These are phyloP conservation scores for Elgaria multicarinata DNA, from an alignment of 2,113 vertebrate species.

Conservation along the genomic window DNA sequence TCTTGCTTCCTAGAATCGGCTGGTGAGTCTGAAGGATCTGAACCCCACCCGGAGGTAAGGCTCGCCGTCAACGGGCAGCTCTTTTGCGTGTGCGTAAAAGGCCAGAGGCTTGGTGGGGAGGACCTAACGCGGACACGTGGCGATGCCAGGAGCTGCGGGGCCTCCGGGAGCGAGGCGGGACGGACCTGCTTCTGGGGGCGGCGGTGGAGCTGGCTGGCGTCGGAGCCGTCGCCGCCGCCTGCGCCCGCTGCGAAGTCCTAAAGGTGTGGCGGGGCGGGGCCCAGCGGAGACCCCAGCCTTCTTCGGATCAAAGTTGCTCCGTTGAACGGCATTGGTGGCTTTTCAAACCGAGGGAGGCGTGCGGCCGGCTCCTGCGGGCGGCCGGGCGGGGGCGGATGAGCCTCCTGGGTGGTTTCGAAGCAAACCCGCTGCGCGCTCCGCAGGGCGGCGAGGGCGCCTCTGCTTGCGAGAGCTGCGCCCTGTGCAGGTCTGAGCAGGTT, in stretches of 20 bases:
- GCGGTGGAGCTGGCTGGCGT: not conserved
- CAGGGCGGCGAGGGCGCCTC: not conserved
- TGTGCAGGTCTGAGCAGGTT: not conserved
- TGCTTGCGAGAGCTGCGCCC: not conserved
- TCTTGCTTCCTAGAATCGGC: not conserved
- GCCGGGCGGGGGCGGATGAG: not conserved
- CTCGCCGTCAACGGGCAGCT: not conserved
- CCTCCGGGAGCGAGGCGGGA: not conserved
- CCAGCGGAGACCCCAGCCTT: not conserved
- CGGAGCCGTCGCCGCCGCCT: not conserved
- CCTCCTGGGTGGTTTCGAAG: not conserved
- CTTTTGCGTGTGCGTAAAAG: not conserved
- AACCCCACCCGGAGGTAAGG: not conserved
- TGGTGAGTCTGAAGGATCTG: not conserved
- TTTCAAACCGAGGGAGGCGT: not conserved
- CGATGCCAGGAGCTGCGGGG: not conserved
- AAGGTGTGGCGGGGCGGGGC: not conserved
- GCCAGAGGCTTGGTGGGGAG: not conserved
- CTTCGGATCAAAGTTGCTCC: too few relatives aligned
- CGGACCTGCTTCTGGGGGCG: not conserved
- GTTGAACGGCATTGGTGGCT: not conserved
- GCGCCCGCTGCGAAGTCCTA: not conserved
- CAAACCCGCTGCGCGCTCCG: too few relatives aligned
- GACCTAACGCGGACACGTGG: not conserved
- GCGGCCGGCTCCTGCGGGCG: not conserved